Evolutionary conservation across 2,113 vertebrate genomes (phyloP), one percentile per base, ranked within the genome.

Genomic region (Ceratotherium simum): DNA sequence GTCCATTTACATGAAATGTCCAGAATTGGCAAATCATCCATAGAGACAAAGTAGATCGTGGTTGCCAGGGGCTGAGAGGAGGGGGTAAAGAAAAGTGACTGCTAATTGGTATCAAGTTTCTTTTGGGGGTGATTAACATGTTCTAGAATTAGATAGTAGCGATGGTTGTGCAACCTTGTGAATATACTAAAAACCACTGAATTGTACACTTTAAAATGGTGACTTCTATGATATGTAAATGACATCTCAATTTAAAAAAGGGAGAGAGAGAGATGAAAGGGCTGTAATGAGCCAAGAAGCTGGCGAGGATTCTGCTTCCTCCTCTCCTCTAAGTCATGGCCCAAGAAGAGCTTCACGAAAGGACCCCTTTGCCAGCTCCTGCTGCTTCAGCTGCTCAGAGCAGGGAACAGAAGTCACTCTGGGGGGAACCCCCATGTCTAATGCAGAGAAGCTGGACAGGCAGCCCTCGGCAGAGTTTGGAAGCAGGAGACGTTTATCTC

Each of bases 231-330:
- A 25, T 23, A 54, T 29, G 7, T 29, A 70, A 82, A 62, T 54
- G 42, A 75, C 16, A 76, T 36, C 72, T 76, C 76, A 51, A 23
- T 29, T 81, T 18, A 83, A 76, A 64, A 83, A 76, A 64, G 25
- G 67, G 51, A 36, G 23, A 82, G 39, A 60, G 13, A 1, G 12
- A 56, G n/a, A 42, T 25, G 25, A 70, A 27, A 16, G 46, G 20
- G 33, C 48, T 65, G 0, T 8, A 8, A 7, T 0, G 0, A 64
- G 69, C 31, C 12, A 20, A 67, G 56, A 51, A 29, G 29, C 21
- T 9, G 0, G 4, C 21, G 23, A 69, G 29, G 56, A 75, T 39
- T 51, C 72, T 21, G 12, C 1, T 14, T 54, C 65, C 62, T 62
- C 13, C 64, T n/a, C 29, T 18, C 5, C 21, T 60, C 76, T 12